Evolutionary conservation across 2,113 vertebrate species (phyloP).

Genomic region (Procavia capensis): DNA sequence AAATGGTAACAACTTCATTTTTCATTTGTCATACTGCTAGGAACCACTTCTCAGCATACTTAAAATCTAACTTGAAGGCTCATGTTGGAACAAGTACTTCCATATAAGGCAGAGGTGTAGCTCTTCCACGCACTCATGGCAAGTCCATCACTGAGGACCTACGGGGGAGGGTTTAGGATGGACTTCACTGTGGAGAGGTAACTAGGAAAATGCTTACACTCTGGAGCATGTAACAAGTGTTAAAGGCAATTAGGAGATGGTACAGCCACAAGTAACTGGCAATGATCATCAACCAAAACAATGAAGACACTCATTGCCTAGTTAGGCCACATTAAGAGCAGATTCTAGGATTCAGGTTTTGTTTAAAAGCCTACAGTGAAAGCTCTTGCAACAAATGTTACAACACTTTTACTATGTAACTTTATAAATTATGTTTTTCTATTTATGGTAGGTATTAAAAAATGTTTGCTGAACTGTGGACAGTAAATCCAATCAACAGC

Average conservation of each 20-base stretch:
- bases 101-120: neutral
- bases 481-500: too few relatives aligned
- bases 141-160: neutral
- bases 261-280: constrained; percentile 24
- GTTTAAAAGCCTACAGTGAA: neutral
- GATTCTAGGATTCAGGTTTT: neutral
- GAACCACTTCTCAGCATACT: neutral
- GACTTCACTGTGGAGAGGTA: neutral
- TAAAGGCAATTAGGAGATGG: constrained; percentile 32
- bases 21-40: neutral
- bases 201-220: neutral
- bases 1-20: neutral
- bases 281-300: neutral
- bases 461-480: neutral
- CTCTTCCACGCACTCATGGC: neutral
- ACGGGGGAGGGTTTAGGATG: neutral
- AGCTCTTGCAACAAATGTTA: neutral
- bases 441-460: neutral
- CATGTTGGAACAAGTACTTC: neutral
- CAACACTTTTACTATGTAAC: neutral
- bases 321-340: neutral
- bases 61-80: constrained; percentile 27
- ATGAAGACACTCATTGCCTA: neutral
- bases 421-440: neutral
- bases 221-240: neutral